These are phyloP conservation scores for Emydoidea blandingii DNA, from an alignment of 2,797 vertebrate genomes.

Conservation along the genomic window DNA sequence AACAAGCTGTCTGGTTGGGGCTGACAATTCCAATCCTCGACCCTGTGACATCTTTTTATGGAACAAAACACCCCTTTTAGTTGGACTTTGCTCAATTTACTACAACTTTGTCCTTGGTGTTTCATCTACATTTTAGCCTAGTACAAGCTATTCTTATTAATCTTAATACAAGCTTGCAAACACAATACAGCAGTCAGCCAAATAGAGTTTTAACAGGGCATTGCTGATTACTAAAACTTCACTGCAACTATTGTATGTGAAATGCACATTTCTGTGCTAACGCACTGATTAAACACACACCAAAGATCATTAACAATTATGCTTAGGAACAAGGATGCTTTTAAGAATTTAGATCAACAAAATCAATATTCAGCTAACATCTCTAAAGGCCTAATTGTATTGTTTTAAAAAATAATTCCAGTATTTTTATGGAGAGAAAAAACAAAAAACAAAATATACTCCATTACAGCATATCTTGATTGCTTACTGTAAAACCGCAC, in stretches of 20 bases:
- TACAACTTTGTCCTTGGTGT: neutral
- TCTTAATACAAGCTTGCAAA: neutral
- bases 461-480: neutral
- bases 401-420: conserved; percentile 35
- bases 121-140: neutral
- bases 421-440: conserved; percentile 1
- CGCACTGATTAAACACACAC: neutral
- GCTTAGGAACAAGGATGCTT: conserved; percentile 6
- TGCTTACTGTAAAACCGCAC: conserved; percentile 23
- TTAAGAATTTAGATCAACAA: conserved; percentile 38
- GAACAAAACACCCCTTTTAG: neutral
- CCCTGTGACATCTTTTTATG: neutral
- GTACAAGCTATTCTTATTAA: neutral
- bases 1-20: neutral
- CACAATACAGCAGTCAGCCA: neutral
- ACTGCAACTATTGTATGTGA: neutral
- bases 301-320: conserved; percentile 31
- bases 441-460: neutral
- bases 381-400: conserved; percentile 5
- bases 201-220: conserved; percentile 16
- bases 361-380: conserved; percentile 34
- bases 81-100: neutral
- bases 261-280: neutral
- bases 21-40: neutral
- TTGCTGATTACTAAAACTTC: neutral